Conservation (phyloP, 2,888 invertebrate genomes). For the Eustalomyia histrio region DNA sequence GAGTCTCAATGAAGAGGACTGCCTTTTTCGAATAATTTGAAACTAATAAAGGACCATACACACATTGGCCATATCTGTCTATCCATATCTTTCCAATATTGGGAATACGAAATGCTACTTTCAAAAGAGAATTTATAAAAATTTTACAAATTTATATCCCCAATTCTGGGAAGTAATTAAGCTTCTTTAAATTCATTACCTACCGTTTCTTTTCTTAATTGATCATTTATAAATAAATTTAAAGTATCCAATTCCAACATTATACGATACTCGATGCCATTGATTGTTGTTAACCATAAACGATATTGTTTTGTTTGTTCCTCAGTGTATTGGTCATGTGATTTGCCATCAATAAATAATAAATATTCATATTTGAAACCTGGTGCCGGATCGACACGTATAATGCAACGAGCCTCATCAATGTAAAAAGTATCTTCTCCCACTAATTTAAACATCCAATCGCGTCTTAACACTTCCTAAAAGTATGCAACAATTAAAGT, state of each 20-base stretch:
- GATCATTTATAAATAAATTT: constrained; percentile 78
- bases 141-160: too few relatives aligned
- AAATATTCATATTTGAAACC: constrained; percentile 90
- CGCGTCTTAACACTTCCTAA: constrained; percentile 86
- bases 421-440: constrained; percentile 90
- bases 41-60: too few relatives aligned
- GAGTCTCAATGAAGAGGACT: too few relatives aligned
- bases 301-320: constrained; percentile 87
- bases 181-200: constrained; percentile 31
- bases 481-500: not conserved
- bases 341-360: constrained; percentile 90
- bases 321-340: constrained; percentile 89
- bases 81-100: too few relatives aligned
- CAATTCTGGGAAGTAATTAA: too few relatives aligned
- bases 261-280: constrained; percentile 83
- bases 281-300: constrained; percentile 84
- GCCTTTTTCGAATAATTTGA: too few relatives aligned
- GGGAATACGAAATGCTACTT: too few relatives aligned
- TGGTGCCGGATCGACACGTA: constrained; percentile 83
- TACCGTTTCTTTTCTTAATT: constrained; percentile 75
- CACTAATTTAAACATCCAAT: constrained; percentile 96
- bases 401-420: constrained; percentile 80
- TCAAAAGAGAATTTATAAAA: too few relatives aligned
- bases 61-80: too few relatives aligned
- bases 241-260: constrained; percentile 83